Evolutionary conservation across 2,888 invertebrate genomes (phyloP).

Genomic region (Calliopum simillimum): DNA sequence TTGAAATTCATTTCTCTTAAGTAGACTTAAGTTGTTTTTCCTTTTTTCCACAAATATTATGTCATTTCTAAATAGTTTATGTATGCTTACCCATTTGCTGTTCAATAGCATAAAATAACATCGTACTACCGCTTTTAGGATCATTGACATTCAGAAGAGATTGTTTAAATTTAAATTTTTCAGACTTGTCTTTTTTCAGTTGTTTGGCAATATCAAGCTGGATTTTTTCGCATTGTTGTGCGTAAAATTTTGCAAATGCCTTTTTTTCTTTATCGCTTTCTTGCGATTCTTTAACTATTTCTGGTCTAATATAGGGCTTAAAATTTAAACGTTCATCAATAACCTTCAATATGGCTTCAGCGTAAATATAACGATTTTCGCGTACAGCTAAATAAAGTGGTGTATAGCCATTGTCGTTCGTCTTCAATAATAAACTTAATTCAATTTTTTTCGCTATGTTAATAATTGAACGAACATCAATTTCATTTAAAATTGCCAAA

Average conservation of each 20-base stretch:
- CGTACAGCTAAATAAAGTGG: slow-evolving; percentile 60
- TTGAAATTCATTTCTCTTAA: no score
- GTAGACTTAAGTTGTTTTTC: no score
- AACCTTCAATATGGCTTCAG: slow-evolving; percentile 56
- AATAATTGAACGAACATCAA: slow-evolving; percentile 50
- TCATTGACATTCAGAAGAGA: slow-evolving; percentile 58
- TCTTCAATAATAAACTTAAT: slow-evolving; percentile 51
- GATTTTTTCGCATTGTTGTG: slow-evolving; percentile 40
- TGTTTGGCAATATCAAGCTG: slow-evolving; percentile 22
- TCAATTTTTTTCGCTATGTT: slow-evolving; percentile 54
- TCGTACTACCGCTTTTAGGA: slow-evolving; percentile 57
- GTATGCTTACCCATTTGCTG: slow-evolving; percentile 51
- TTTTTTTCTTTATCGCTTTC: slow-evolving; percentile 33
- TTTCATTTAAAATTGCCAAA: slow-evolving; percentile 58
- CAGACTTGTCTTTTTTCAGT: slow-evolving; percentile 29
- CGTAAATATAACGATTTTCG: slow-evolving; percentile 55
- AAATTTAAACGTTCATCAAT: slow-evolving; percentile 53
- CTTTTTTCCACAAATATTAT: no score
- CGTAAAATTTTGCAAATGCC: slow-evolving; percentile 48
- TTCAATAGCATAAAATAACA: slow-evolving; percentile 60
- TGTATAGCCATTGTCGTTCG: slow-evolving; percentile 62
- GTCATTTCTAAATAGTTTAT: no score
- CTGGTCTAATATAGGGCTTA: not conserved
- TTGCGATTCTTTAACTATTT: slow-evolving; percentile 12
- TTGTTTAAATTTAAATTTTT: slow-evolving; percentile 45